These are phyloP conservation scores for Ectropis crepuscularia DNA, from an alignment of 2,888 invertebrate species.

Conservation along the genomic window DNA sequence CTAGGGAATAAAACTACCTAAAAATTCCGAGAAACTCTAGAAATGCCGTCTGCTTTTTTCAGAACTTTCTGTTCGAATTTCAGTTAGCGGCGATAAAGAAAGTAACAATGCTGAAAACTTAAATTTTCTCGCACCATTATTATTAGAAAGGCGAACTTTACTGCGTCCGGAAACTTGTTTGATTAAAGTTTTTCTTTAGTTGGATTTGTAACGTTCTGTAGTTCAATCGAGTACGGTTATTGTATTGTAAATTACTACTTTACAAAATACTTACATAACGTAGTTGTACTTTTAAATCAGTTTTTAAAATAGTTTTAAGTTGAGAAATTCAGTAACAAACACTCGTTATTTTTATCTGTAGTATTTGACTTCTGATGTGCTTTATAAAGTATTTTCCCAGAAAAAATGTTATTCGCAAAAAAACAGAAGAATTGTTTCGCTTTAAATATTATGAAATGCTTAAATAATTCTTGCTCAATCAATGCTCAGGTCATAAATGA, in stretches of 20 bases:
- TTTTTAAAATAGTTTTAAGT: no score
- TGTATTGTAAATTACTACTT: not conserved
- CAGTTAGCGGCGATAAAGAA: conserved; percentile 1
- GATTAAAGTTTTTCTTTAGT: conserved; percentile 14
- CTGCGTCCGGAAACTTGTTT: conserved; percentile 7
- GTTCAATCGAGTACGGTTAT: not conserved
- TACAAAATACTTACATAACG: no score
- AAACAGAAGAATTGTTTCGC: no score
- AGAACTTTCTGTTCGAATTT: conserved; percentile 3
- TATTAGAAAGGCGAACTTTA: conserved; percentile 7
- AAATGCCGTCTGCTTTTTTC: not conserved
- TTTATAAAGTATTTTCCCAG: no score
- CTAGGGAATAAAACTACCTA: not conserved
- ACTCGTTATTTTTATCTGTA: no score
- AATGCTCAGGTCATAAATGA: no score
- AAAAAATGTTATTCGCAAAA: no score
- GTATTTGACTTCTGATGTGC: no score
- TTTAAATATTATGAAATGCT: no score
- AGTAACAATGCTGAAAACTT: conserved; percentile 12
- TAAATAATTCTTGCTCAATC: no score
- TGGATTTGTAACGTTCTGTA: not conserved
- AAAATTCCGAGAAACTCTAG: not conserved
- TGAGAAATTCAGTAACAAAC: no score
- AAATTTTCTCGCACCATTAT: conserved; percentile 17
- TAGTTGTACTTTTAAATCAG: no score